Percentiles rank a stretch among this genome's conserved stretches.
phyloP scores from a whole-genome alignment of 1,140 invertebrate genomes.

The Drosophila elegans region DNA sequence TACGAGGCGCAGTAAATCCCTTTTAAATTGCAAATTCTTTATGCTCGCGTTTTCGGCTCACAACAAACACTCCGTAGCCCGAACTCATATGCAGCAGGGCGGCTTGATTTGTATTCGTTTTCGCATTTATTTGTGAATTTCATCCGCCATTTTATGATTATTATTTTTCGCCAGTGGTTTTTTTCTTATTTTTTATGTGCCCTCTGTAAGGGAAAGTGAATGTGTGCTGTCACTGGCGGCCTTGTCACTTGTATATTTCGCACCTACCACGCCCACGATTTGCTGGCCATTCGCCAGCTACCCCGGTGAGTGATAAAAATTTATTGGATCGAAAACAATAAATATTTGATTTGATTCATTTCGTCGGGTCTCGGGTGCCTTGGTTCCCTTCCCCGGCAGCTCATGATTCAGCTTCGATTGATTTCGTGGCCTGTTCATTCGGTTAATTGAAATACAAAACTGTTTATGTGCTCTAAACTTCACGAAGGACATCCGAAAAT shows the following conservation, averaged over 20 bases:
- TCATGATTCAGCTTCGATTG: slow-evolving; percentile 69
- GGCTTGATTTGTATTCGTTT: slow-evolving; percentile 55
- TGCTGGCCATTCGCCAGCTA: slow-evolving; percentile 25
- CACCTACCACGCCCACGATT: slow-evolving; percentile 44
- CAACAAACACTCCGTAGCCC: slow-evolving; percentile 36
- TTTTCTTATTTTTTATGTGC: not conserved
- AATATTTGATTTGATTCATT: slow-evolving; percentile 84
- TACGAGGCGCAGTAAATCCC: slow-evolving; percentile 80
- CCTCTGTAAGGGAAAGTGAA: slow-evolving; percentile 59
- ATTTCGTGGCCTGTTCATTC: slow-evolving; percentile 53
- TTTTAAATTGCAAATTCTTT: slow-evolving; percentile 83
- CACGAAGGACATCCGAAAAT: not conserved
- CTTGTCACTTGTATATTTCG: slow-evolving; percentile 45
- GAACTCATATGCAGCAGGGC: slow-evolving; percentile 31
- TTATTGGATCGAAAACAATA: slow-evolving; percentile 83
- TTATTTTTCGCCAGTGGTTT: slow-evolving; percentile 37
- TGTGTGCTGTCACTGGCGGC: slow-evolving; percentile 38
- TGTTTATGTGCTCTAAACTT: slow-evolving; percentile 38
- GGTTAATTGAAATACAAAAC: slow-evolving; percentile 71
- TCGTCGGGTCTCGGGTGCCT: slow-evolving; percentile 20
- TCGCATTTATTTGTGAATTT: slow-evolving; percentile 64
- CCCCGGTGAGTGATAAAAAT: slow-evolving; percentile 77
- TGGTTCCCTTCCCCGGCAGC: not conserved
- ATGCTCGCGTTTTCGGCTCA: slow-evolving; percentile 70
- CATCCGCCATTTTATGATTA: slow-evolving; percentile 62